A percentile compares a stretch with the other conserved stretches of the same genome.
Conservation (phyloP, 2,888 invertebrate genomes). For the Craniophora ligustri region DNA sequence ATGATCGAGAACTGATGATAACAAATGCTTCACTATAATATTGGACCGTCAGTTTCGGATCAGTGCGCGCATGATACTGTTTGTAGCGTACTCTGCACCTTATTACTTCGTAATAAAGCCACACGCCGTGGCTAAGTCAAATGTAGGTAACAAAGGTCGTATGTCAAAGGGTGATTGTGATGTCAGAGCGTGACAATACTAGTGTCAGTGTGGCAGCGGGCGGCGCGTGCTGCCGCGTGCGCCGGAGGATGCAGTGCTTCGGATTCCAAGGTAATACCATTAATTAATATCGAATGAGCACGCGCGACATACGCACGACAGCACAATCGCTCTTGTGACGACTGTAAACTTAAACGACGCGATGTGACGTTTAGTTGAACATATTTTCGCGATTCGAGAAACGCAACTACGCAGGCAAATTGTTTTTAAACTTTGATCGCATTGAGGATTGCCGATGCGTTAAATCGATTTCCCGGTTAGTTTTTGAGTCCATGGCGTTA, state of each 20-base stretch:
- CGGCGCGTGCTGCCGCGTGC: constrained; percentile 83
- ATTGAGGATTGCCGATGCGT: constrained; percentile 51
- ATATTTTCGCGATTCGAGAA: constrained; percentile 17
- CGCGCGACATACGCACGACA: constrained; percentile 21
- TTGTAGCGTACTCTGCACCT: constrained; percentile 54
- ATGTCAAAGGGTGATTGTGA: constrained; percentile 73
- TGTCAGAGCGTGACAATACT: constrained; percentile 81
- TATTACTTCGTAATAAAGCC: constrained; percentile 60
- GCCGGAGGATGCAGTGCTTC: constrained; percentile 85
- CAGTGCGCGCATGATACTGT: constrained; percentile 64
- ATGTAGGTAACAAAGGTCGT: constrained; percentile 68
- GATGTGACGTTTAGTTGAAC: constrained; percentile 1
- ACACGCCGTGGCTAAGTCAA: constrained; percentile 47
- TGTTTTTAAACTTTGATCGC: constrained; percentile 36
- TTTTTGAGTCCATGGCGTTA: constrained; percentile 59
- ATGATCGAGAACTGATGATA: constrained; percentile 67
- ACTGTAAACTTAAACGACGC: constrained; percentile 19
- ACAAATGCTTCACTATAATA: constrained; percentile 65
- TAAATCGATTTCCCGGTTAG: constrained; percentile 64
- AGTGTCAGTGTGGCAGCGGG: constrained; percentile 74
- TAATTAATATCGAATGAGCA: constrained; percentile 48
- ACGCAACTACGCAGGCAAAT: constrained; percentile 28
- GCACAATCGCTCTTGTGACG: constrained; percentile 9
- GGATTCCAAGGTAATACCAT: constrained; percentile 80
- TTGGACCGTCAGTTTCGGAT: constrained; percentile 69